Percentiles rank a stretch among this genome's conserved stretches.
Evolutionary conservation across 1,140 invertebrate species (phyloP).

Genomic region (Drosophila nigrodunni): DNA sequence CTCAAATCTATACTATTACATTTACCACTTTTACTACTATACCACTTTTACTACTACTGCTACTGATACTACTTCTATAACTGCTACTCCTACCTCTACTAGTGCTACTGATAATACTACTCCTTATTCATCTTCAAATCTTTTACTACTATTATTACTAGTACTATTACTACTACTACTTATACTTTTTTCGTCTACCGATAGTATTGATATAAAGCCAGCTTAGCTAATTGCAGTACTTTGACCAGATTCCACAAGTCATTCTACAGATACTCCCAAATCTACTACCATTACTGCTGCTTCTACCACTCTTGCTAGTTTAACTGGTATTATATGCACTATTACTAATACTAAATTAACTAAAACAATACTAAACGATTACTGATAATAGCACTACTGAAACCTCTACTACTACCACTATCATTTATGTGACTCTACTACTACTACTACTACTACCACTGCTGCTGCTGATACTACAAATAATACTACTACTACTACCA

Average conservation of each 20-base stretch:
- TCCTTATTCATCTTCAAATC: not conserved
- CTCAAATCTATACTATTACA: not conserved
- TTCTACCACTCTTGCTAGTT: not conserved
- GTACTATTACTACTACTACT: constrained; percentile 12
- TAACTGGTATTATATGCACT: not conserved
- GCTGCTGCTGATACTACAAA: not conserved
- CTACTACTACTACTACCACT: constrained; percentile 7
- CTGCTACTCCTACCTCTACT: not conserved
- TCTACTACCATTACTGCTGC: not conserved
- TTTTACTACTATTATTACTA: not conserved
- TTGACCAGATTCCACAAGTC: not conserved
- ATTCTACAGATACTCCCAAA: not conserved
- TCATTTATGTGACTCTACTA: not conserved
- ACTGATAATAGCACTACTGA: not conserved
- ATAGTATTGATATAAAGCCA: no score
- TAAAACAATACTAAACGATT: not conserved
- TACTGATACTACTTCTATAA: not conserved
- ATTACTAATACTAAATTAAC: constrained; percentile 3
- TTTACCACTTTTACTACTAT: not conserved
- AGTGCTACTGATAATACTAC: not conserved
- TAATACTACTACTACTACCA: not conserved
- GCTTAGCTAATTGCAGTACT: no score
- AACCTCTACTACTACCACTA: constrained; percentile 4
- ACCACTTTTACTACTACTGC: not conserved
- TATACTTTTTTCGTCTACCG: no score